Evolutionary conservation across 2,797 vertebrate species (phyloP).

Genomic region (Alca torda): DNA sequence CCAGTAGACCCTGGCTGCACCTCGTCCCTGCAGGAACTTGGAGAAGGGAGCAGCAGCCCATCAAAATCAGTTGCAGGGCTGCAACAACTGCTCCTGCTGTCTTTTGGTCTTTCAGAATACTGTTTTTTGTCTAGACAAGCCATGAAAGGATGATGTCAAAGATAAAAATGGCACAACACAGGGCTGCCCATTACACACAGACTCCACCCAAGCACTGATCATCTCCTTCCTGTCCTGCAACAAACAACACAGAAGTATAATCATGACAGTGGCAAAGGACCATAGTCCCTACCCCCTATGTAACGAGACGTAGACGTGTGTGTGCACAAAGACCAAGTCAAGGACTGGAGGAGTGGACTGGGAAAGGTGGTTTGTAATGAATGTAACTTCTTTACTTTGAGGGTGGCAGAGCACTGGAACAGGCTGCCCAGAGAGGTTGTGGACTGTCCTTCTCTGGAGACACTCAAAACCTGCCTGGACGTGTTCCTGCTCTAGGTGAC

Average conservation of each 20-base stretch:
- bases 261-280: not conserved
- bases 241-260: not conserved
- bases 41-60: not conserved
- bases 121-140: not conserved
- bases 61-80: not conserved
- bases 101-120: not conserved
- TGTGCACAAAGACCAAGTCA: not conserved
- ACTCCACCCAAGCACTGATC: not conserved
- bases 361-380: not conserved
- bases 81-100: not conserved
- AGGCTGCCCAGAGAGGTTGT: not conserved
- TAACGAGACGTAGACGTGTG: not conserved
- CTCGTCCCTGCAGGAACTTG: not conserved
- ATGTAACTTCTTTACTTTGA: not conserved
- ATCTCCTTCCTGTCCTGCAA: not conserved
- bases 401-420: not conserved
- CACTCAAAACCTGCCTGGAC: not conserved
- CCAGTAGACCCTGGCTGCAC: not conserved
- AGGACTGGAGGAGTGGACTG: not conserved
- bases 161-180: not conserved
- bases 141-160: not conserved
- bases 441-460: not conserved
- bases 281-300: fast-evolving
- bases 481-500: not conserved
- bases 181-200: not conserved